phyloP scores from a whole-genome alignment of 1,140 invertebrate genomes.

The Drosophila yakuba region DNA sequence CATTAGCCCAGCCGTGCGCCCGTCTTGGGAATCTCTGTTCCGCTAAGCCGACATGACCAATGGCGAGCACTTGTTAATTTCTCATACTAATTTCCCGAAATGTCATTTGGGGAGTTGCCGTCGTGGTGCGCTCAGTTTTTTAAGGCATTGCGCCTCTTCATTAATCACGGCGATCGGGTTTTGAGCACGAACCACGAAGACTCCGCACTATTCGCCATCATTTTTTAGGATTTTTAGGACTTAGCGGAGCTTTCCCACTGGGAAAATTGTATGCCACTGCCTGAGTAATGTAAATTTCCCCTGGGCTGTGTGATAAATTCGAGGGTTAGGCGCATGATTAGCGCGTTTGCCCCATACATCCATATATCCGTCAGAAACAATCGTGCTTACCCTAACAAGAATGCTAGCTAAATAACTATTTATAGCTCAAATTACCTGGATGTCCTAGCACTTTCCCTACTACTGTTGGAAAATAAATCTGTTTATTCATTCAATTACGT shows the following conservation, averaged over 20 bases:
- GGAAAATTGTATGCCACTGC: not conserved
- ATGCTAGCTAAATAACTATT: too few species aligned
- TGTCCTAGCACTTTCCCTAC: too few species aligned
- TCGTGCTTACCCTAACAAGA: constrained; percentile 12
- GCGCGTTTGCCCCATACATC: constrained; percentile 18
- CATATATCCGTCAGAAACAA: not conserved
- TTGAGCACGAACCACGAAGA: constrained; percentile 56
- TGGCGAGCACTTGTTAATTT: constrained; percentile 76
- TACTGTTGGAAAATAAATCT: too few species aligned
- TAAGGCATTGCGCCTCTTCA: constrained; percentile 46
- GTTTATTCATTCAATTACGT: too few species aligned
- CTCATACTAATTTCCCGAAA: constrained; percentile 63
- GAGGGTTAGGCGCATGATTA: constrained; percentile 53
- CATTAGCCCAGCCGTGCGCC: constrained; percentile 56
- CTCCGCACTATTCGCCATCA: constrained; percentile 63
- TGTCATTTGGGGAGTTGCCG: constrained; percentile 22
- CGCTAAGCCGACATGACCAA: constrained; percentile 77
- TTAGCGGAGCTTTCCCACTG: constrained; percentile 59
- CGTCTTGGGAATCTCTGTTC: constrained; percentile 25
- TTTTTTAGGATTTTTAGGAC: constrained; percentile 82
- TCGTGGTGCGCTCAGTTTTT: constrained; percentile 43
- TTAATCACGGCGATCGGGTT: constrained; percentile 81
- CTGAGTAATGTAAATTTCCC: constrained; percentile 42
- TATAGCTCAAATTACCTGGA: too few species aligned
- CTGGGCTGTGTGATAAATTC: constrained; percentile 46